Conservation (phyloP, 2,113 vertebrate species). For the Hassar affinis region DNA sequence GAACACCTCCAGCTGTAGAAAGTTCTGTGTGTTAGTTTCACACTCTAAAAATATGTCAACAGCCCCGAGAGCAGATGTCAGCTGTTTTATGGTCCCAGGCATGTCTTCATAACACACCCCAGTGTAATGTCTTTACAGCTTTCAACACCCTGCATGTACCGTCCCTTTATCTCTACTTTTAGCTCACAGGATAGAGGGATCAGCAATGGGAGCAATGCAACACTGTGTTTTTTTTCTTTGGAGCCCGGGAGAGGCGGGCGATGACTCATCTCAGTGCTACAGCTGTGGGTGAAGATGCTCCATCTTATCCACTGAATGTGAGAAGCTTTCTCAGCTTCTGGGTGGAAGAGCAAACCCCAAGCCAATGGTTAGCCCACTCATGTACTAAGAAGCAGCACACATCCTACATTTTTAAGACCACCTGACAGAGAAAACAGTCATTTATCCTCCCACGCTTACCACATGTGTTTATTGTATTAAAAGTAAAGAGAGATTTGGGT, state of each 20-base stretch:
- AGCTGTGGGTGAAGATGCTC: constrained; percentile 27
- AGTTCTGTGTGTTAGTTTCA: not conserved
- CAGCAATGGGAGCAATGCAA: not conserved
- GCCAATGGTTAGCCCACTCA: constrained; percentile 12
- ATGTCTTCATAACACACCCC: constrained; percentile 5
- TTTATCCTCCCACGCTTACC: constrained; percentile 13
- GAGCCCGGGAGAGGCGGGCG: not conserved
- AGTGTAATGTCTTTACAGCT: not conserved
- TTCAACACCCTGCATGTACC: not conserved
- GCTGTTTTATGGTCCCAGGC: not conserved
- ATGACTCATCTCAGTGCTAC: constrained; percentile 37
- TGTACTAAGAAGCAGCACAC: constrained; percentile 8
- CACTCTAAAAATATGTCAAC: constrained; percentile 13
- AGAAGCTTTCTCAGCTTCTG: constrained; percentile 5
- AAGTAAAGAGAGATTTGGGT: not conserved
- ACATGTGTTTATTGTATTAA: not conserved
- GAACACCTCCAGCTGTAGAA: not conserved
- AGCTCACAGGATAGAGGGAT: constrained; percentile 12
- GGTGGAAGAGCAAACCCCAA: not conserved
- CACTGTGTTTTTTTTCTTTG: not conserved
- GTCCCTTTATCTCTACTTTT: not conserved
- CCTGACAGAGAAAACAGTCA: not conserved
- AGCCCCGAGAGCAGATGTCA: constrained; percentile 28
- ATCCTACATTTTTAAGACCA: not conserved
- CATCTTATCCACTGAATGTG: constrained; percentile 5